Evolutionary conservation across 2,797 vertebrate species (phyloP), one percentile per base, ranked within the genome.

Genomic region (Anas bernieri): DNA sequence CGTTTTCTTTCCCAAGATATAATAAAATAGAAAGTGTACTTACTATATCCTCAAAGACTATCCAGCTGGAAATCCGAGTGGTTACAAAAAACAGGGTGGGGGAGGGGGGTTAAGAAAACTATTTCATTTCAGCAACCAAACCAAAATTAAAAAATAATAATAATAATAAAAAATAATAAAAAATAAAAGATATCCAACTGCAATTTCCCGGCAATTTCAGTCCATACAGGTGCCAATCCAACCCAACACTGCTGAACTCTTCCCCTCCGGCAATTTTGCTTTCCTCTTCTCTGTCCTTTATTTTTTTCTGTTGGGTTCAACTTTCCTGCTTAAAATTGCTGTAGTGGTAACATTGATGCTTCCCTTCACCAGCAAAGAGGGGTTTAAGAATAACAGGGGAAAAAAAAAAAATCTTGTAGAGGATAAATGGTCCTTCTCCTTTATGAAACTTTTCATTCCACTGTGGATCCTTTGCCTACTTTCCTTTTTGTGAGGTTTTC

Each of bases 161-260:
- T 73, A 78, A 22, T 12, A 23, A 23, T 39, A 23, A 48, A 93
- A 20, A 25, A 76, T 39, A 77, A 78, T 21, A 69, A 77, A 77
- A 84, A 94, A 88, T 45, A 81, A 78, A 91, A 48, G 93, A 98
- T 98, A 98, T 98, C 98, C 98, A 98, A 98, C 97, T 97, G 98
- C 98, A 98, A 98, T 98, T 98, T 98, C 98, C 98, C 97, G 97
- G 98, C 97, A 98, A 97, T 97, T 98, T 98, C 96, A 96, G 96
- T 97, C 97, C 97, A 89, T 92, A 85, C 91, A 97, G 97, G 98
- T 98, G 98, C 97, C 97, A 96, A 97, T 98, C 87, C 96, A 98
- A 97, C 87, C 96, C 95, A 94, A 95, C 73, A 58, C 62, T 93
- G 96, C 92, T 72, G 94, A 93, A 90, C 81, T 93, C 95, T 95